Base-by-base conservation (phyloP, 92 coral and sea anemone genomes). In the Parazoanthus darwini region DNA sequence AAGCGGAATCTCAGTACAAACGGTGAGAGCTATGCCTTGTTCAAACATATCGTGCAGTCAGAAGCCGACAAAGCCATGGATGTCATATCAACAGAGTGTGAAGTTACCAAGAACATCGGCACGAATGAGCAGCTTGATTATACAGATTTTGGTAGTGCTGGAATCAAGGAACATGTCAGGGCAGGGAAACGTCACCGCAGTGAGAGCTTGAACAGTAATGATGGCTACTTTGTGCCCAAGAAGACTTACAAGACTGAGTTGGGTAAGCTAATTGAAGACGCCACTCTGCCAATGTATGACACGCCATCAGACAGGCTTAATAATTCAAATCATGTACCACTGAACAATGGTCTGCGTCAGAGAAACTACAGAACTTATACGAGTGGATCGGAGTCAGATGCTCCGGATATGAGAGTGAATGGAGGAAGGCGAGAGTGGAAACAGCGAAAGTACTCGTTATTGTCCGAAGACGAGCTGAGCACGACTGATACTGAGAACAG, bases 401-500 rank as follows among this genome's bases (percentile, higher is more conserved):
- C 85, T 13, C 79, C 90, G 20, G 96, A 95, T 18, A 90, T 91
- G 22, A 86, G 97, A 80, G 86, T 88, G 77, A 94, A 97, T 54
- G 98, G 99, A 23, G 96, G 94, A 42, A 90, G 98, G n/a, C 93
- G 92, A 68, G 92, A 90, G 82, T 94, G 98, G 63, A 96, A 93
- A 68, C 93, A 89, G 82, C 88, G 98, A 78, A 93, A 94, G 23
- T 82, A 93, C 79, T 93, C 98, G 38, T 77, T 93, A 76, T 87
- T 93, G 43, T 97, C 99, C 26, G 99, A 97, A 84, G 99, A 97
- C 70, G 99, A 97, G 56, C 91, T 94, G 14, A 93, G 94, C 66
- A 97, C 98, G 82, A 97, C 99, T 39, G 99, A 97, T 79, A 97
- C 98, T 26, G 99, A 97, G 86, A 94, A 94, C 87, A 90, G 98